Conservation (phyloP, 2,113 vertebrate genomes). For the Anarhynchus alexandrinus region DNA sequence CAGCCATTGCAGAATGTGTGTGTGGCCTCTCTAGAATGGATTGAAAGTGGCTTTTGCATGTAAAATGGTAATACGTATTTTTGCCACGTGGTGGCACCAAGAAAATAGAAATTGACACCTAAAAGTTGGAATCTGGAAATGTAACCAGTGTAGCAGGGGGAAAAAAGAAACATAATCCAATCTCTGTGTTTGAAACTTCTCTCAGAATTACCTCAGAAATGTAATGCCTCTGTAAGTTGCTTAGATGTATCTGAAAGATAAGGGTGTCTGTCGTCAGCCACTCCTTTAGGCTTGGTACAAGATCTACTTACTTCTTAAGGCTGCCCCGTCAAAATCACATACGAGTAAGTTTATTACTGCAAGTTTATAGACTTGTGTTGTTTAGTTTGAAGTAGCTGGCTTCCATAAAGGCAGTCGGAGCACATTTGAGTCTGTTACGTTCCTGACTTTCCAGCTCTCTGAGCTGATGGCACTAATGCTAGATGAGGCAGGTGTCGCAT, state of each 20-base stretch:
- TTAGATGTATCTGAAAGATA: not conserved
- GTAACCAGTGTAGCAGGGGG: not conserved
- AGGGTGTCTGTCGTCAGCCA: not conserved
- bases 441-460: not conserved
- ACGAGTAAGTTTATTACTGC: not conserved
- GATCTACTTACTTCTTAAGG: not conserved
- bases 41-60: not conserved
- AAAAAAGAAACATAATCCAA: not conserved
- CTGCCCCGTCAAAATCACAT: rapidly evolving
- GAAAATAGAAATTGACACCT: conserved; percentile 59
- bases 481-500: rapidly evolving
- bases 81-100: conserved; percentile 76
- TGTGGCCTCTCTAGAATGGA: not conserved
- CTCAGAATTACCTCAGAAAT: not conserved
- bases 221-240: not conserved
- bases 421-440: rapidly evolving
- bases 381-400: not conserved
- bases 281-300: not conserved
- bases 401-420: not conserved
- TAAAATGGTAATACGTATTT: not conserved
- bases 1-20: not conserved
- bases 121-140: not conserved
- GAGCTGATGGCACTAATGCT: not conserved
- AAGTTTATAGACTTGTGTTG: not conserved
- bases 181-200: not conserved